Evolutionary conservation across 2,888 invertebrate genomes (phyloP).

Genomic region (Drosophila sordidapex): DNA sequence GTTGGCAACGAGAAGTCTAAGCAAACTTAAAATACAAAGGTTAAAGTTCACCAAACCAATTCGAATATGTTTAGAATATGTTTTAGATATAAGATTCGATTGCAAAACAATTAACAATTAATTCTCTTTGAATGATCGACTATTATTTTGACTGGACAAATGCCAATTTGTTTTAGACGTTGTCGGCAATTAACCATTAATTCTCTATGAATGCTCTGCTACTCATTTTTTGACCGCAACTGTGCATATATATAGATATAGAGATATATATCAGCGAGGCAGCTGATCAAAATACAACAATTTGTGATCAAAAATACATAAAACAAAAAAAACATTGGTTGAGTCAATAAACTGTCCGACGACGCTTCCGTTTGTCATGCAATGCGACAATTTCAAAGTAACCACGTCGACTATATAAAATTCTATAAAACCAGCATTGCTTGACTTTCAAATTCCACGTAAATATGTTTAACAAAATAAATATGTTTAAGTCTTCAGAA

Average conservation of each 20-base stretch:
- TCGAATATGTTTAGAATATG: background rate
- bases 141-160: background rate
- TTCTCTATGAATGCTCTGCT: background rate
- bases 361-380: conserved; percentile 50
- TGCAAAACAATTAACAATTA: background rate
- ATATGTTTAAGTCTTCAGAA: background rate
- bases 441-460: conserved; percentile 8
- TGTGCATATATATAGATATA: background rate
- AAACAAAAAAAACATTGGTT: conserved; percentile 52
- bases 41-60: background rate
- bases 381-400: conserved; percentile 43
- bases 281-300: conserved; percentile 49
- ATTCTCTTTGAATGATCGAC: background rate
- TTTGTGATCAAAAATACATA: conserved; percentile 59
- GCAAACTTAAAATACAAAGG: background rate
- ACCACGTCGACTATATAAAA: conserved; percentile 6
- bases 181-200: background rate
- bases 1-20: background rate
- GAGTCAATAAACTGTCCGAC: conserved; percentile 63
- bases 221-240: background rate
- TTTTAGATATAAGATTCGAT: background rate
- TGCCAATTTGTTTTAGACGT: background rate
- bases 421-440: background rate
- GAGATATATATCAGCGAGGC: conserved; percentile 3
- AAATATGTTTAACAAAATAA: background rate